Conservation (phyloP, 37 sponge, comb jelly and placozoan species). For the Bolinopsis microptera region DNA sequence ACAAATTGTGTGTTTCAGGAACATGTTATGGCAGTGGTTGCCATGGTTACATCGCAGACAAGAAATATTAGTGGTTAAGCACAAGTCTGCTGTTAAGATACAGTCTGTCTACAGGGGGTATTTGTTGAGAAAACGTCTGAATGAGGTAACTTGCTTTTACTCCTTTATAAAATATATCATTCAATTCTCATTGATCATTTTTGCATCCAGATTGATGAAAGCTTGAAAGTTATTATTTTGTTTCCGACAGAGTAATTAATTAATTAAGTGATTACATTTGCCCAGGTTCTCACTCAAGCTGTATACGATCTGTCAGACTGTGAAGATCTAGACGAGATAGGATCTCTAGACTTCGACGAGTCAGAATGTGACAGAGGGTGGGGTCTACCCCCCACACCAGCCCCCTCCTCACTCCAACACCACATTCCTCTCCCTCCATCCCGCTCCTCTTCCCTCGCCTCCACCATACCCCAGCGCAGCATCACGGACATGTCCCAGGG, state of each 20-base stretch:
- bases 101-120: conserved; percentile 13
- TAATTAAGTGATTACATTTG: too few species aligned
- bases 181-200: too few species aligned
- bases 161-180: too few species aligned
- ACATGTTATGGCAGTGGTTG: conserved; percentile 49
- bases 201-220: too few species aligned
- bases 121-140: background rate
- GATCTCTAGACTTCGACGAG: background rate
- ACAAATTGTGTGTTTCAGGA: too few species aligned
- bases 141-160: too few species aligned
- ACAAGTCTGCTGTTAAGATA: background rate
- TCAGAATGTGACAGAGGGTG: background rate
- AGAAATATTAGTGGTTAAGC: background rate
- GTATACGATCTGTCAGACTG: conserved; percentile 1
- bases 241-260: too few species aligned
- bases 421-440: conserved; percentile 33
- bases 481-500: background rate
- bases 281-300: conserved; percentile 6
- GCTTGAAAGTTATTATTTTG: too few species aligned
- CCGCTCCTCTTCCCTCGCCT: background rate
- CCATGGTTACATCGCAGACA: conserved; percentile 58
- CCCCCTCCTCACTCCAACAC: conserved; percentile 43
- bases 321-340: background rate
- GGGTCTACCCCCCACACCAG: conserved; percentile 25
- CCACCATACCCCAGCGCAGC: background rate